Base-by-base conservation (phyloP, 2,113 vertebrate genomes). In the Solea senegalensis region DNA sequence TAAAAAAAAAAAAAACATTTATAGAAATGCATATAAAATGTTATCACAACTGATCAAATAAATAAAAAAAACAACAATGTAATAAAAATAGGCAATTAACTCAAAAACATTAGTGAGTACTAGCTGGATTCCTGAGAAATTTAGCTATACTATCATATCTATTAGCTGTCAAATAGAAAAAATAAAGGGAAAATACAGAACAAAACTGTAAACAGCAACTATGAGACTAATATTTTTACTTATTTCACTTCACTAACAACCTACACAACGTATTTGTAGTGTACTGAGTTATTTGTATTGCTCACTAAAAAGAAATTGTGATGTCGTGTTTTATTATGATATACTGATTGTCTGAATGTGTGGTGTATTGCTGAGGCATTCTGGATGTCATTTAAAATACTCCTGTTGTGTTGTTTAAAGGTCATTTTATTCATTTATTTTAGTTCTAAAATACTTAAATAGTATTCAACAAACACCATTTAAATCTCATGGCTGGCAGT, bases 41-140 rank as follows among this genome's bases (percentile, higher is more conserved):
- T 70, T 72, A 84, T 74, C 56, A 67, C 72, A 83, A 69, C 62
- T 43, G 62, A 76, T 83, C 69, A 82, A 87, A 86, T 79, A 60
- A 84, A 82, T 74, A 74, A 44, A 80, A 74, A 44, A 81, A 78
- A 81, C 34, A 34, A 34, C 5, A 26, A 51, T 71, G 60, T 69
- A 73, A 77, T 72, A 82, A 84, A 82, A 79, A 78, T 43, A 84
- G 72, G 74, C 72, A 86, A 83, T 81, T n/a, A 82, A 86, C 61
- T 74, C 59, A 77, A 72, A 80, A 83, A 63, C 73, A 75, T 9
- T 39, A 70, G 54, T 79, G 60, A 80, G 62, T 82, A 76, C 65
- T 82, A 66, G 72, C 70, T 80, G 57, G 65, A 81, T 88, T 91
- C 90, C 89, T 92, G 89, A 92, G 84, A 84, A 82, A 69, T 85